phyloP scores from a whole-genome alignment of 2,797 vertebrate genomes.

The Chelidonichthys spinosus region DNA sequence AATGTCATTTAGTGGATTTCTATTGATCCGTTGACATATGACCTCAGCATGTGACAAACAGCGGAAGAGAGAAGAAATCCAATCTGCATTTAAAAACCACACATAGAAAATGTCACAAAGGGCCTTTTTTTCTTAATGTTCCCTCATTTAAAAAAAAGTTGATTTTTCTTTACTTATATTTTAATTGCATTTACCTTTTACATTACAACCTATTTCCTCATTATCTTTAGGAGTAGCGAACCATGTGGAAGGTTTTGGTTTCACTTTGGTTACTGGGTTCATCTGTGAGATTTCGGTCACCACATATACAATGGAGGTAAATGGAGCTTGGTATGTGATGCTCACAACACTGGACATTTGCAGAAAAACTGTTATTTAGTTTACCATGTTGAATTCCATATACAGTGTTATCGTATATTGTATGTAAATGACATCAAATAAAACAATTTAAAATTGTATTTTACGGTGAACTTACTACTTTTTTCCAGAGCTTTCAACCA shows the following conservation, averaged over 20 bases:
- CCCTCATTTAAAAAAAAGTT: background rate
- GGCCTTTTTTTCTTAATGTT: background rate
- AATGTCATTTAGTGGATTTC: slow-evolving; percentile 28
- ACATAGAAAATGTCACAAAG: background rate
- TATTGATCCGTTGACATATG: slow-evolving; percentile 25
- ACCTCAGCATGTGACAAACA: slow-evolving; percentile 17
- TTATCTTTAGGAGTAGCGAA: background rate
- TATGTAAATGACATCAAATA: background rate
- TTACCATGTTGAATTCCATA: too few relatives aligned
- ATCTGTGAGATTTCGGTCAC: background rate
- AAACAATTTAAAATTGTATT: background rate
- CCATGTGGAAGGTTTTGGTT: background rate
- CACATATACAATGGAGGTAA: background rate
- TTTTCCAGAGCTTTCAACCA: background rate
- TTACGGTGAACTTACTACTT: background rate
- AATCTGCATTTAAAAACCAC: slow-evolving; percentile 2
- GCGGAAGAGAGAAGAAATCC: slow-evolving; percentile 3
- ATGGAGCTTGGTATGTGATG: background rate
- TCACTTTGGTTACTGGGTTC: background rate
- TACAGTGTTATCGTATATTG: too few relatives aligned
- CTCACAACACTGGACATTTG: background rate
- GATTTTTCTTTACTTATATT: background rate
- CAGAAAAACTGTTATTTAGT: background rate
- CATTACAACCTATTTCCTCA: background rate
- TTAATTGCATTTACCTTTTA: background rate